A percentile compares a stretch with the other conserved stretches of the same genome.
Conservation (phyloP, 1,140 invertebrate species). For the Solenopsis fugax region DNA sequence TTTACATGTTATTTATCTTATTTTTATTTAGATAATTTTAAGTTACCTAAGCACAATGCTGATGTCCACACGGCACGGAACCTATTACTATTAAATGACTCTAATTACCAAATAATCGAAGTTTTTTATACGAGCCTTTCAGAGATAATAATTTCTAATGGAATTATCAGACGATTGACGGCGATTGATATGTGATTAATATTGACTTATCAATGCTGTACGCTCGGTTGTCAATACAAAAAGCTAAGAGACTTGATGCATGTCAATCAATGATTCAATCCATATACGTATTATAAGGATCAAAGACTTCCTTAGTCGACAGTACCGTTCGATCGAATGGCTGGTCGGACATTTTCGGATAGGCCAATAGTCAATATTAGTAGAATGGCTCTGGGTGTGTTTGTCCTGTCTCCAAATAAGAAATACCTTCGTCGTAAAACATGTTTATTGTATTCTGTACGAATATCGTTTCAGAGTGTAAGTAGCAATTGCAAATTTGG, state of each 20-base stretch:
- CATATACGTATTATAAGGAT: not conserved
- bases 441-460: slow-evolving; percentile 23
- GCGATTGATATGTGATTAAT: slow-evolving; percentile 23
- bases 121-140: not conserved
- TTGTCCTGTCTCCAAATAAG: slow-evolving; percentile 55
- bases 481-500: not conserved
- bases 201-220: slow-evolving; percentile 21
- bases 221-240: not conserved
- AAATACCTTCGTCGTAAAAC: slow-evolving; percentile 43
- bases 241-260: slow-evolving; percentile 10
- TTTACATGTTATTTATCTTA: too few relatives aligned
- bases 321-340: slow-evolving; percentile 35
- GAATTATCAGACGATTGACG: not conserved
- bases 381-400: slow-evolving; percentile 37
- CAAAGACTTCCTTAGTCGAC: not conserved
- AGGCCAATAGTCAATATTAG: slow-evolving; percentile 66
- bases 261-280: slow-evolving; percentile 9
- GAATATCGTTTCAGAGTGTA: not conserved
- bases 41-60: too few relatives aligned
- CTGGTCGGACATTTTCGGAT: slow-evolving; percentile 12
- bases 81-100: not conserved
- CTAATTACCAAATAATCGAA: not conserved
- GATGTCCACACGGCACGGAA: not conserved
- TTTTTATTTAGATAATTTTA: too few relatives aligned
- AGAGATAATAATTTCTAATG: slow-evolving; percentile 31